Percentiles rank a stretch among this genome's conserved stretches.
Conservation (phyloP, 2,797 vertebrate genomes). For the Melanotaenia maccullochi region DNA sequence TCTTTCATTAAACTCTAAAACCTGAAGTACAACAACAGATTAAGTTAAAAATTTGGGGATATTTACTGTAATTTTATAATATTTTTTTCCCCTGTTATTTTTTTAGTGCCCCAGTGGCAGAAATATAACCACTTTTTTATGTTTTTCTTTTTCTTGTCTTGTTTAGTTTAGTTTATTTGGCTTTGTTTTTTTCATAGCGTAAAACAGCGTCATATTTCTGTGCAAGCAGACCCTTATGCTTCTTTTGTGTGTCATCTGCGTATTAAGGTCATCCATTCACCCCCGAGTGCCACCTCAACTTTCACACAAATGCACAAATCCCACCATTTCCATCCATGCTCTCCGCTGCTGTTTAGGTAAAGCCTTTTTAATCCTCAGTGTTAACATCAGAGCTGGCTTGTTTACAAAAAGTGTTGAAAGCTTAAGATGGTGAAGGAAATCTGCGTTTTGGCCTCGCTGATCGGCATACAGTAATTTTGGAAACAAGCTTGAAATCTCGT, state of each 20-base stretch:
- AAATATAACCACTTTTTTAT: too few relatives aligned
- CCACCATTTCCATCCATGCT: slow-evolving; percentile 33
- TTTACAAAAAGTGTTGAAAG: slow-evolving; percentile 16
- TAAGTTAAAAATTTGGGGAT: too few relatives aligned
- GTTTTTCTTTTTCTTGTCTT: slow-evolving; percentile 26
- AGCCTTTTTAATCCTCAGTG: slow-evolving; percentile 41
- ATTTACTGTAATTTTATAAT: too few relatives aligned
- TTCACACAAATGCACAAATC: slow-evolving; percentile 33
- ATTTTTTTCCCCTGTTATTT: too few relatives aligned
- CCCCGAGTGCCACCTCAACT: slow-evolving; percentile 27
- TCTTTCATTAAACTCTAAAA: too few relatives aligned
- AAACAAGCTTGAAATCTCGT: not conserved
- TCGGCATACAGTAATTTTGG: not conserved
- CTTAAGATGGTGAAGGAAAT: not conserved
- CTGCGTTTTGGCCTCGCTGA: slow-evolving; percentile 1
- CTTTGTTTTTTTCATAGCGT: slow-evolving; percentile 6
- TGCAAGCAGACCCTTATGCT: slow-evolving; percentile 36
- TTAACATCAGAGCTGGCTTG: slow-evolving; percentile 8
- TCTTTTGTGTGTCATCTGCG: slow-evolving; percentile 68
- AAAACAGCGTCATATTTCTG: slow-evolving; percentile 13
- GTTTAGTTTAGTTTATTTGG: slow-evolving; percentile 7
- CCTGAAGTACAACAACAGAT: too few relatives aligned
- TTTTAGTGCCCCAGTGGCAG: too few relatives aligned
- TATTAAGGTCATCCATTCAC: slow-evolving; percentile 81
- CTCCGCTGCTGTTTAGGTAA: slow-evolving; percentile 15